Percentiles rank a stretch among this genome's conserved stretches.
Evolutionary conservation across 2,113 vertebrate genomes (phyloP).

Genomic region (Xenopus borealis): DNA sequence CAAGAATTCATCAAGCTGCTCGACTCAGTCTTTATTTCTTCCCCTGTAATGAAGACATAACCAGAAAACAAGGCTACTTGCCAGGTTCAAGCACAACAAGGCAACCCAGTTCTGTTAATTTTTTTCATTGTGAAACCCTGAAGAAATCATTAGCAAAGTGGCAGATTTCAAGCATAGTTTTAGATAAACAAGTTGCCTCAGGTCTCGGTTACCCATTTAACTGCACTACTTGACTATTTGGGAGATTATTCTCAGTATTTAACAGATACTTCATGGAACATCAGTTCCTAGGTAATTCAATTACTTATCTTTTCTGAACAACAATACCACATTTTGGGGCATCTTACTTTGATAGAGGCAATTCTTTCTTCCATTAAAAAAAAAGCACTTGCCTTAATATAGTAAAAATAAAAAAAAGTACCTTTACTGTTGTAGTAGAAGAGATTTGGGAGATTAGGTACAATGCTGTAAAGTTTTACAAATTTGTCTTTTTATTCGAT

Average conservation of each 20-base stretch:
- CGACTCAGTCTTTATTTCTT: background rate
- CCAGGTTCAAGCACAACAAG: background rate
- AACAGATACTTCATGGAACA: background rate
- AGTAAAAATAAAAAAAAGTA: too few relatives aligned
- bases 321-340: too few relatives aligned
- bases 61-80: slow-evolving; percentile 2
- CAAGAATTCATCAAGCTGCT: slow-evolving; percentile 5
- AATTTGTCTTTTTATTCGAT: too few relatives aligned
- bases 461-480: too few relatives aligned
- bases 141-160: slow-evolving; percentile 9
- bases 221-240: background rate
- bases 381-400: too few relatives aligned
- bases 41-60: background rate
- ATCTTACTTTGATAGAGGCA: too few relatives aligned
- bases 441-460: too few relatives aligned
- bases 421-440: too few relatives aligned
- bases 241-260: background rate
- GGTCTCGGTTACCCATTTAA: background rate
- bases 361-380: too few relatives aligned
- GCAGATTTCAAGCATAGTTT: background rate
- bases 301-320: too few relatives aligned
- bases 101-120: slow-evolving; percentile 22
- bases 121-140: background rate
- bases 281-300: background rate
- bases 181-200: background rate